phyloP scores from a whole-genome alignment of 2,113 vertebrate genomes.

The Cottus gobio region DNA sequence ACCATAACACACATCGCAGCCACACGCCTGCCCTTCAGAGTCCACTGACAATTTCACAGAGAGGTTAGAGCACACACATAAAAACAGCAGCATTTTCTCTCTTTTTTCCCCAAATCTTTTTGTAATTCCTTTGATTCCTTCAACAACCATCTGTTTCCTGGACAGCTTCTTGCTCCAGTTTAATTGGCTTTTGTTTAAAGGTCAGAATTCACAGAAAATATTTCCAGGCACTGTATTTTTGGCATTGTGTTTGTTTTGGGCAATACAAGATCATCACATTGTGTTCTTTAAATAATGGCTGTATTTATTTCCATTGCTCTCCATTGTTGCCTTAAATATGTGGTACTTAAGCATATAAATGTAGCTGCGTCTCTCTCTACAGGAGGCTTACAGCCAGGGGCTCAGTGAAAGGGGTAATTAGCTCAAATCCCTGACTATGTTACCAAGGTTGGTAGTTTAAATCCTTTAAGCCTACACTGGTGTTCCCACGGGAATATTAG shows the following conservation, averaged over 20 bases:
- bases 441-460: constrained; percentile 71
- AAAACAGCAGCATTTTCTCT: not conserved
- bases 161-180: accelerated
- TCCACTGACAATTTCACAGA: constrained; percentile 76
- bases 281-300: not conserved
- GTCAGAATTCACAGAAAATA: not conserved
- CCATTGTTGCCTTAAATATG: not conserved
- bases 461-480: constrained; percentile 52
- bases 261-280: not conserved
- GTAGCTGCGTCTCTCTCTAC: constrained; percentile 23
- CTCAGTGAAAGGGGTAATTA: constrained; percentile 69
- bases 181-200: not conserved
- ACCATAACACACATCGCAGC: constrained; percentile 71
- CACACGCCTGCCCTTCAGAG: constrained; percentile 69
- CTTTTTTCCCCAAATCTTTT: no score
- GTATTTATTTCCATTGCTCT: not conserved
- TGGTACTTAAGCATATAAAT: constrained; percentile 7
- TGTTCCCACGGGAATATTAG: constrained; percentile 79
- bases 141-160: not conserved
- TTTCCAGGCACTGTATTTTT: not conserved
- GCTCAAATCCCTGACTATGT: constrained; percentile 62
- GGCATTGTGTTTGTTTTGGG: not conserved
- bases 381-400: constrained; percentile 36
- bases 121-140: not conserved
- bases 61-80: constrained; percentile 50